Conservation (phyloP, 2,797 vertebrate genomes). For the Chlorospingus flavigularis region DNA sequence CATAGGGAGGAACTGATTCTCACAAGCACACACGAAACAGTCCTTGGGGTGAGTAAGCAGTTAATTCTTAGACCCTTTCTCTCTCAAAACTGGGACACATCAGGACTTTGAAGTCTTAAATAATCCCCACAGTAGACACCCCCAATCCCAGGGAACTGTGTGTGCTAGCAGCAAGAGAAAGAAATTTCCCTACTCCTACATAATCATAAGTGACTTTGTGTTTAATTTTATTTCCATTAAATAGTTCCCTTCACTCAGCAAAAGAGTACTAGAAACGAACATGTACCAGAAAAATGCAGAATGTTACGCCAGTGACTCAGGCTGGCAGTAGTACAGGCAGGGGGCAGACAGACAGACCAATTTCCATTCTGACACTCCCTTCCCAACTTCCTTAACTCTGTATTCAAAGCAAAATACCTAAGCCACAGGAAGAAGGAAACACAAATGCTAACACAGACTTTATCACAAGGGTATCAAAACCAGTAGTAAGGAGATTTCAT, state of each 20-base stretch:
- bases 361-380: not conserved
- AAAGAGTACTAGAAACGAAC: not conserved
- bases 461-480: not conserved
- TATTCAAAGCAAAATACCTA: not conserved
- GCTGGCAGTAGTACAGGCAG: not conserved
- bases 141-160: not conserved
- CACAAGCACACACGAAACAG: not conserved
- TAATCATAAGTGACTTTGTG: not conserved
- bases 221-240: conserved; percentile 24
- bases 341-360: not conserved
- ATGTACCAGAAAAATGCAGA: not conserved
- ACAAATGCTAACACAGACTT: accelerated
- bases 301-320: not conserved
- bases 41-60: not conserved
- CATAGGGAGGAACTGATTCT: not conserved
- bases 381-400: not conserved
- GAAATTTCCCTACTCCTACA: conserved; percentile 9
- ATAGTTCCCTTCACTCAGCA: not conserved
- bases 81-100: conserved; percentile 28
- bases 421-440: not conserved
- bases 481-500: not conserved
- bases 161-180: not conserved
- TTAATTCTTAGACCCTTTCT: not conserved
- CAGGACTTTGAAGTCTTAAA: conserved; percentile 40
- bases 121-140: not conserved